These are phyloP conservation scores for Marisa cornuarietis DNA, from an alignment of 1,140 invertebrate species.

Conservation along the genomic window DNA sequence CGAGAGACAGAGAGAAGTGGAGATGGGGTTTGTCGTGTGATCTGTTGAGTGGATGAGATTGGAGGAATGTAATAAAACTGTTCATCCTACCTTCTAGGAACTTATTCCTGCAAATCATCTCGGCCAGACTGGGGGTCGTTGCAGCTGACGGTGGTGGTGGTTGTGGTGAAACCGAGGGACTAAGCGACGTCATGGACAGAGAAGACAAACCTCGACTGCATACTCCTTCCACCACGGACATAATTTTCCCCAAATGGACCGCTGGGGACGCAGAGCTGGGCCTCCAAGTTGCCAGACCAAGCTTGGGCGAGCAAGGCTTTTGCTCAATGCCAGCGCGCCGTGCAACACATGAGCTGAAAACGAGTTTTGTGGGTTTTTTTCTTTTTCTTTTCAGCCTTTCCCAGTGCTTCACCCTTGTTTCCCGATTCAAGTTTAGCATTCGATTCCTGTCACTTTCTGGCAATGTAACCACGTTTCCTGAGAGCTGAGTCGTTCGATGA, in stretches of 20 bases:
- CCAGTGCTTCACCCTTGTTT: too few relatives aligned
- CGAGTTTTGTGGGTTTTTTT: too few relatives aligned
- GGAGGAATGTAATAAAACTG: constrained; percentile 16
- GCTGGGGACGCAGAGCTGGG: not conserved
- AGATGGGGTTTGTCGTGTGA: constrained; percentile 4
- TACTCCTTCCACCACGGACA: constrained; percentile 20
- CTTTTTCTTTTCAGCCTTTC: too few relatives aligned
- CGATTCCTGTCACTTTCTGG: too few relatives aligned
- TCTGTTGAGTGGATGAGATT: constrained; percentile 8
- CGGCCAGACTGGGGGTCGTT: constrained; percentile 12
- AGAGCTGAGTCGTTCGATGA: constrained; percentile 1
- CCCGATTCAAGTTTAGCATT: too few relatives aligned
- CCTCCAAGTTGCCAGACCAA: too few relatives aligned
- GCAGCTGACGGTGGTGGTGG: not conserved
- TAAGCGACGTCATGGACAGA: constrained; percentile 12
- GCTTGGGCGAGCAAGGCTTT: too few relatives aligned
- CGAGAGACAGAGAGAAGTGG: not conserved
- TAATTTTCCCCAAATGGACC: constrained; percentile 12
- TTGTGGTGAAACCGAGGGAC: constrained; percentile 20
- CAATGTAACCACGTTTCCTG: too few relatives aligned
- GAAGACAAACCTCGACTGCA: constrained; percentile 16
- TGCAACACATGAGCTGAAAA: too few relatives aligned
- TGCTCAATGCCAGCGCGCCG: too few relatives aligned
- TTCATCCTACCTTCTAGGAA: constrained; percentile 20
- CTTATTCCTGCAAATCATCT: constrained; percentile 27